Evolutionary conservation across 2,888 invertebrate genomes (phyloP), one percentile per base, ranked within the genome.

Genomic region (Apamea epomidion): DNA sequence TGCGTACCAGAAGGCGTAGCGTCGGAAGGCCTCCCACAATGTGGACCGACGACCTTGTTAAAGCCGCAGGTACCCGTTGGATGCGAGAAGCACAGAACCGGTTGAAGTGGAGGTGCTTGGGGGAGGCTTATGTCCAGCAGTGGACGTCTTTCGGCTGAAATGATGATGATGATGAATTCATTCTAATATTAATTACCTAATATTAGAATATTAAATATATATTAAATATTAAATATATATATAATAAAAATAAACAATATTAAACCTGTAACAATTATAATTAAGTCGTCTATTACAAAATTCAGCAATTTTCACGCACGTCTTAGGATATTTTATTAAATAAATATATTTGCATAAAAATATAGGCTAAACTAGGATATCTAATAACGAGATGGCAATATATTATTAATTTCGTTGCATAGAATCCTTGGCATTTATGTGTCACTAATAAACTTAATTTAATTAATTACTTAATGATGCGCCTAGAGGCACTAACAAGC

Each of bases 341-440:
- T 25, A 8, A 18, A 18, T 60, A 60, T 48, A 48, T 82, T 74
- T 67, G 37, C 37, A 74, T 83, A 69, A 69, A 72, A 54, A 83
- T 73, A 83, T 73, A 80, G 72, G 80, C 32, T 70, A 74, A 18
- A 58, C 42, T 83, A 58, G 48, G n/a, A 18, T 75, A 69, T 81
- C 14, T 48, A 67, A 80, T 79, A 67, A 75, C 8, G 18, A 68
- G 29, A 67, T 72, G 12, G 37, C 12, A 18, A 72, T 83, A 72
- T 68, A 85, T 78, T 68, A 85, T 67, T 10, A 12, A 51, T 85
- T 73, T 58, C 6, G 64, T 78, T 80, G 68, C 60, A 51, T 42
- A 14, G n/a, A 51, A 75, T 65, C 86, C 87, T 85, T 85, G 87
- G 58, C 84, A 86, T 85, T 85, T 86, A 16, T 42, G 16, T 80